Percentiles rank a stretch among this genome's conserved stretches.
phyloP scores from a whole-genome alignment of 2,888 invertebrate genomes.

The Drymonia ruficornis region DNA sequence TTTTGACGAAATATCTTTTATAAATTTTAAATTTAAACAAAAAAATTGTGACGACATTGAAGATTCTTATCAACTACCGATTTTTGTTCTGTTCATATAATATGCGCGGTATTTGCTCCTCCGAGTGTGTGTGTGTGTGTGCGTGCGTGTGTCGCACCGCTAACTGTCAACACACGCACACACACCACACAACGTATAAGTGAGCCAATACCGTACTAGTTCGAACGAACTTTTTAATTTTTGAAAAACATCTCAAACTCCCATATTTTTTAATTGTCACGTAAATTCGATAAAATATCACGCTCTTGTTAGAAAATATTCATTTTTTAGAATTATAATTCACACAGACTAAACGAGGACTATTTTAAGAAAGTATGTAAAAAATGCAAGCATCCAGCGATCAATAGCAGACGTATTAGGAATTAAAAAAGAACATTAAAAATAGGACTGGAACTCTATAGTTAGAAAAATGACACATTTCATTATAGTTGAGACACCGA shows the following conservation, averaged over 20 bases:
- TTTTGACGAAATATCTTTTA: conserved; percentile 33
- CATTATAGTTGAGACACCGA: background rate
- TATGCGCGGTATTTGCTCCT: background rate
- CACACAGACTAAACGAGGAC: conserved; percentile 10
- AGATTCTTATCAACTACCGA: conserved; percentile 39
- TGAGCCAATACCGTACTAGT: background rate
- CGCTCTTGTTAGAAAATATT: conserved; percentile 46
- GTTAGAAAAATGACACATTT: background rate
- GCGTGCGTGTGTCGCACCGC: no score
- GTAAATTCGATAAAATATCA: conserved; percentile 82
- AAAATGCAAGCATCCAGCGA: conserved; percentile 4
- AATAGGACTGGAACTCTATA: background rate
- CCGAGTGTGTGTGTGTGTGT: no score
- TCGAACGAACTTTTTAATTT: background rate
- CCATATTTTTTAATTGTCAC: conserved; percentile 60
- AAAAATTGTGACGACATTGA: conserved; percentile 47
- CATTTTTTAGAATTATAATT: conserved; percentile 29
- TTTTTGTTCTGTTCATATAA: conserved; percentile 11
- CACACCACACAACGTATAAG: background rate
- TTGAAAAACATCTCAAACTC: conserved; percentile 1
- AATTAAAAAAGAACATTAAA: background rate
- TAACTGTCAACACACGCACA: background rate
- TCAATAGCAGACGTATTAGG: conserved; percentile 2
- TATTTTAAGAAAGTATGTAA: background rate
- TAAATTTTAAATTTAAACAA: conserved; percentile 4